Evolutionary conservation across 2,113 vertebrate genomes (phyloP).

Genomic region (Jaculus jaculus): DNA sequence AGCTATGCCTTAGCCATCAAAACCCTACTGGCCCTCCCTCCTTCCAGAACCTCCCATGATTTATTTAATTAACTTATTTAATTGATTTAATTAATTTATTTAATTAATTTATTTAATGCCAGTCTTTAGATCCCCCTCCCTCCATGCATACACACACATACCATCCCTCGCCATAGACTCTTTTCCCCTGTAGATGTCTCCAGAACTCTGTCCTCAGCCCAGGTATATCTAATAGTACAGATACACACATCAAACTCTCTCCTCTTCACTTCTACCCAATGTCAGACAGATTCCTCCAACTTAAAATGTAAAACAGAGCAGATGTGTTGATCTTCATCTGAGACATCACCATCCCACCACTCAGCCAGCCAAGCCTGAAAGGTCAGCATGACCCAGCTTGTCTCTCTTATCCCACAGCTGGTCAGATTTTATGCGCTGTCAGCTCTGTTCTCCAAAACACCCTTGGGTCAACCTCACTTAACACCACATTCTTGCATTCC

Average conservation of each 20-base stretch:
- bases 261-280: neutral
- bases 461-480: neutral
- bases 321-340: neutral
- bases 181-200: neutral
- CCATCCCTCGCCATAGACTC: neutral
- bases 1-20: neutral
- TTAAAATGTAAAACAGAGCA: neutral
- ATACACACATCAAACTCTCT: neutral
- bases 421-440: accelerated
- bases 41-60: neutral
- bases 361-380: neutral
- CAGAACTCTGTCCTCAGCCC: neutral
- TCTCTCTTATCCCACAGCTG: neutral
- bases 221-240: neutral
- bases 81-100: no score
- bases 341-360: neutral
- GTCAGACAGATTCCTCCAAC: neutral
- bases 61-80: no score
- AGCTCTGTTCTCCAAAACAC: neutral
- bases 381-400: neutral
- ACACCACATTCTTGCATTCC: neutral
- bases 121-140: no score
- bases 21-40: neutral
- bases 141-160: no score
- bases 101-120: neutral